Evolutionary conservation across 2,888 invertebrate genomes (phyloP).

Genomic region (Vesta saturnalis): DNA sequence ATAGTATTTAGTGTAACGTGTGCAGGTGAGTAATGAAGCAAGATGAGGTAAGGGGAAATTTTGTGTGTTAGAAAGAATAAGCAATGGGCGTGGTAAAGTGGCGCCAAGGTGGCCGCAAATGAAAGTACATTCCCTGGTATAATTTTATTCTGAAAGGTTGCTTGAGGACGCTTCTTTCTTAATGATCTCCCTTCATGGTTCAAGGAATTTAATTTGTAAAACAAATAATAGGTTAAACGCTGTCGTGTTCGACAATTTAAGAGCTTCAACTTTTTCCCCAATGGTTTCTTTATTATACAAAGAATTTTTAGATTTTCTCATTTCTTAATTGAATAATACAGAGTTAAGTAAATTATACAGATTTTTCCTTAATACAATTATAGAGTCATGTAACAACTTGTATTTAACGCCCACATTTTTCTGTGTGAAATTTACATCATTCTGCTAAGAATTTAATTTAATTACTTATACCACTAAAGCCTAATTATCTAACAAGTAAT

Average conservation of each 20-base stretch:
- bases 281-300: too few relatives aligned
- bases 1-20: constrained; percentile 41
- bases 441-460: too few relatives aligned
- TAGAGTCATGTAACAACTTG: too few relatives aligned
- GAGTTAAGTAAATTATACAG: too few relatives aligned
- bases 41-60: constrained; percentile 32
- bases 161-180: constrained; percentile 44
- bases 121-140: constrained; percentile 47
- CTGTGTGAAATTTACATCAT: too few relatives aligned
- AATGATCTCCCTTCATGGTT: constrained; percentile 46
- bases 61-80: constrained; percentile 41
- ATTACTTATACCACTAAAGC: too few relatives aligned
- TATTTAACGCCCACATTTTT: too few relatives aligned
- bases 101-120: constrained; percentile 53
- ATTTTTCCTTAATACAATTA: too few relatives aligned
- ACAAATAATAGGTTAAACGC: constrained; percentile 47
- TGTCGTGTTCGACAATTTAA: constrained; percentile 1
- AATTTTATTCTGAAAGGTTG: constrained; percentile 51
- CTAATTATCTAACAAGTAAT: too few relatives aligned
- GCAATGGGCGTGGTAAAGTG: constrained; percentile 55
- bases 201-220: constrained; percentile 52
- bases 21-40: constrained; percentile 39
- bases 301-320: neutral
- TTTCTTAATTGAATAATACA: too few relatives aligned
- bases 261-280: neutral